Evolutionary conservation across 2,888 invertebrate species (phyloP), one percentile per base, ranked within the genome.

Genomic region (Theodoxus fluviatilis): DNA sequence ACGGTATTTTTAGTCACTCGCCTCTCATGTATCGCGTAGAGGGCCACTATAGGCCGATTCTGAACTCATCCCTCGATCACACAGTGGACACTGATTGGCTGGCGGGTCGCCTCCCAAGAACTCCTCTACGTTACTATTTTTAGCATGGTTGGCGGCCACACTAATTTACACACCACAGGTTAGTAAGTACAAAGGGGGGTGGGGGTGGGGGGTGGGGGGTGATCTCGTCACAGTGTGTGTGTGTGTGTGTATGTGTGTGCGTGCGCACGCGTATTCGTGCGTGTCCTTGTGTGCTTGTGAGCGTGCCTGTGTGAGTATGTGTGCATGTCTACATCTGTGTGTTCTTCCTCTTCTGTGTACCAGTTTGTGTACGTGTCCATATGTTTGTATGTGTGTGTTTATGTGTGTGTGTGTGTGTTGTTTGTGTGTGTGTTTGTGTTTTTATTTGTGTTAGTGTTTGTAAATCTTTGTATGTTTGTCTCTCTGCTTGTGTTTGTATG

Each of bases 211-310:
- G 37, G 12, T 35, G 15, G 35, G 12, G 4, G 3, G 38, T 31
- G 22, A n/a, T 2, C 7, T 4, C 3, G 61, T 22, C 22, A 4
- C 4, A 22, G 52, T 52, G 52, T 52, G 52, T 52, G 52, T 52
- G 52, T 52, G 52, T 52, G 52, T 52, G 52, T 52, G 52, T 18
- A 25, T 52, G 52, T 52, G 52, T 52, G 52, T 52, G 52, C 25
- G 52, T 52, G 52, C 25, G 52, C 25, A 25, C 25, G 52, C 25
- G 52, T 52, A 25, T 52, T n/a, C 25, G 52, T 52, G 52, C 25
- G n/a, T 25, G 52, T 52, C n/a, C 25, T n/a, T 52, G 52, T 52
- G 52, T 52, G n/a, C 18, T n/a, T 52, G 52, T 52, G 52, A 22
- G 52, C 25, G 52, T 52, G 52, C 25, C n/a, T 52, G 52, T 52